Conservation (phyloP, 2,888 invertebrate genomes). For the Ochropleura leucogaster region DNA sequence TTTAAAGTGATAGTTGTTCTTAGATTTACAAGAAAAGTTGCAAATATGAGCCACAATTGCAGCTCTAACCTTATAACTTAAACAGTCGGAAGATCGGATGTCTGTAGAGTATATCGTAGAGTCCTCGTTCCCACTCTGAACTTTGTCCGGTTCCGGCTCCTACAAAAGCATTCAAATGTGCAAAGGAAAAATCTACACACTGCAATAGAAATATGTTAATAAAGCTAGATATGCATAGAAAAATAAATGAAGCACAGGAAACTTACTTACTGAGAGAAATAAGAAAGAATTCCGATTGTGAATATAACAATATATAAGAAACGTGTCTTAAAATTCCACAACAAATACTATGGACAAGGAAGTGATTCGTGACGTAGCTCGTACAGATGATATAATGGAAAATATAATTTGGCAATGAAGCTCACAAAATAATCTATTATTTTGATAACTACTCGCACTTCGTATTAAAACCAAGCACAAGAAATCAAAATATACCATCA, state of each 20-base stretch:
- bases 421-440: constrained; percentile 21
- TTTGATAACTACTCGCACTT: constrained; percentile 15
- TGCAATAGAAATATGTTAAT: constrained; percentile 23
- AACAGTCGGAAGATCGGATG: constrained; percentile 56
- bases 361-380: neutral
- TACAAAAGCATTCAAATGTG: constrained; percentile 56
- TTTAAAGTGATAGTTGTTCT: constrained; percentile 34
- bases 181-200: constrained; percentile 33
- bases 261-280: constrained; percentile 27
- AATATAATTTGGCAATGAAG: constrained; percentile 5
- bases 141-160: constrained; percentile 39
- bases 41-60: constrained; percentile 42
- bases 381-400: neutral
- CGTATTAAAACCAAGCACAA: constrained; percentile 14
- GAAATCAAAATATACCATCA: constrained; percentile 27
- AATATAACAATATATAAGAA: constrained; percentile 24
- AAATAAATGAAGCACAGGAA: constrained; percentile 22
- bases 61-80: constrained; percentile 61
- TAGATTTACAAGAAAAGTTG: constrained; percentile 42
- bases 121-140: constrained; percentile 36
- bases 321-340: constrained; percentile 16
- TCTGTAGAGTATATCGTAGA: constrained; percentile 54
- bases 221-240: constrained; percentile 25
- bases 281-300: constrained; percentile 29
- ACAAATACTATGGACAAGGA: neutral